phyloP scores from a whole-genome alignment of 2,113 vertebrate genomes.

The Aspiorhynchus laticeps region DNA sequence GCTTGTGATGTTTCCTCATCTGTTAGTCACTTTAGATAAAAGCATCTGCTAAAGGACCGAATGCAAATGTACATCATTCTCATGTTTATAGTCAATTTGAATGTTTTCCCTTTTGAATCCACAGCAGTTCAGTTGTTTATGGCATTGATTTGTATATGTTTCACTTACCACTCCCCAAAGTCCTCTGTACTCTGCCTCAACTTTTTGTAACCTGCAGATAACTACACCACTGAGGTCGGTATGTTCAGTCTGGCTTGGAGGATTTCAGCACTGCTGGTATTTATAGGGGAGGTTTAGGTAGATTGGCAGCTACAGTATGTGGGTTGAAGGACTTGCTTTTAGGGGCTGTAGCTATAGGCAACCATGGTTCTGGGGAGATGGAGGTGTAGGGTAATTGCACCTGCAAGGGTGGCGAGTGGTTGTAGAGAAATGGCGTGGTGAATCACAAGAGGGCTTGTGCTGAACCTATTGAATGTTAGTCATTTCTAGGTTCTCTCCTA shows the following conservation, averaged over 20 bases:
- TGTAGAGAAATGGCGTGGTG: not conserved
- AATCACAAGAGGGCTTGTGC: not conserved
- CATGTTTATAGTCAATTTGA: not conserved
- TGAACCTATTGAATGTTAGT: not conserved
- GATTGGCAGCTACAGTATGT: not conserved
- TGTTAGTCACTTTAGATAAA: not conserved
- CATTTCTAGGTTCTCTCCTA: not conserved
- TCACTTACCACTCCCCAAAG: not conserved
- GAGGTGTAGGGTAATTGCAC: not conserved
- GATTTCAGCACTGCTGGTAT: not conserved
- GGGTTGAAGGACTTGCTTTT: not conserved
- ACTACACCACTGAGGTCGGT: not conserved
- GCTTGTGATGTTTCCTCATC: not conserved
- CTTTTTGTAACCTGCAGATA: constrained; percentile 2
- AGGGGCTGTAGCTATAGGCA: not conserved
- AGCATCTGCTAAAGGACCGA: not conserved
- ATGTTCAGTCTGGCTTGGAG: not conserved
- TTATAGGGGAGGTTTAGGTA: not conserved
- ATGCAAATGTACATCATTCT: not conserved
- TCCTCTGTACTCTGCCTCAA: not conserved
- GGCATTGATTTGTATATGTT: not conserved
- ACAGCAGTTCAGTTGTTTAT: not conserved
- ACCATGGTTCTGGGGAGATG: not conserved
- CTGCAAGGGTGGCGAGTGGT: not conserved
- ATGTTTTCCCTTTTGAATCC: not conserved